Evolutionary conservation across 2,888 invertebrate genomes (phyloP), one percentile per base, ranked within the genome.

Genomic region (Drosophila kanekoi): DNA sequence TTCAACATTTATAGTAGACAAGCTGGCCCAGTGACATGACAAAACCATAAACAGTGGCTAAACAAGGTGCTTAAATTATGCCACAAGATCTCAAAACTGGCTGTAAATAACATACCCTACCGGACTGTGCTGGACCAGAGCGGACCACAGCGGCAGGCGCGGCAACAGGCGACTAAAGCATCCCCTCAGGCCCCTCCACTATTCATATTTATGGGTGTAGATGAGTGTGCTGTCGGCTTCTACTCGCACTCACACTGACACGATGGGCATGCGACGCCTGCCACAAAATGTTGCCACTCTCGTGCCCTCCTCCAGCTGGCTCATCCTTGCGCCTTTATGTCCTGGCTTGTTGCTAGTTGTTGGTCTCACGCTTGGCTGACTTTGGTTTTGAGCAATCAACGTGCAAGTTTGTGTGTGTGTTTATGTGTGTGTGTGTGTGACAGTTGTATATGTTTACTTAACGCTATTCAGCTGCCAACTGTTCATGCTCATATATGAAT

Each of bases 41-140:
- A 76, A 71, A 86, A 85, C 88, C 84, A 84, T 84, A 84, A 89
- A 89, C 83, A 84, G 85, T 89, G 89, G 89, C 88, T 87, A 89
- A 89, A 89, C 86, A 85, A 85, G 89, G 89, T 85, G 84, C 84
- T 85, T 85, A 85, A 85, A 85, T 89, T 87, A 85, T 85, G 84
- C 84, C 89, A 88, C 89, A 85, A 82, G 83, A 85, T 87, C 80
- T 85, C 79, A 87, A 72, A 87, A 74, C 83, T 68, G 81, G 77
- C 86, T 89, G 89, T 89, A 84, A 89, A 84, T 89, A 84, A 89
- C 83, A 78, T 72, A 71, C 77, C 59, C 65, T 78, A 69, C 67
- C 71, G 47, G 57, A 32, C 40, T 16, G 41, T 45, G 14, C n/a
- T 4, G 53, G 4, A 2, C 1, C 5, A 11, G 3, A 4, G 35